Base-by-base conservation (phyloP, 1,140 invertebrate genomes). In the Trichomalopsis sarcophagae region DNA sequence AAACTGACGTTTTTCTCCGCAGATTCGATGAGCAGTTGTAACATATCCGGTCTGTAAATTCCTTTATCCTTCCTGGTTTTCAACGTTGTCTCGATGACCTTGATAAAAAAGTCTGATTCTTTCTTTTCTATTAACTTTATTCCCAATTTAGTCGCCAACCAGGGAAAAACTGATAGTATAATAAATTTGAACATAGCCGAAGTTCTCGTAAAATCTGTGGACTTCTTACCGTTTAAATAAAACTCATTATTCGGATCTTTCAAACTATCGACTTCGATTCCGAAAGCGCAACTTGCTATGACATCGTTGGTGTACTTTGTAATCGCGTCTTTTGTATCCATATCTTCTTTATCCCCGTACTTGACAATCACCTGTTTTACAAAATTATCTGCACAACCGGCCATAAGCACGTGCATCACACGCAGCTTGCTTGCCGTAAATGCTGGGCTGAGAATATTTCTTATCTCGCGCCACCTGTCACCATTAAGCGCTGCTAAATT, bases 351-450 rank as follows among this genome's bases (percentile, higher is more conserved):
- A 21, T 86, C 71, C 17, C 86, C 66, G 9, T 88, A 62, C 80
- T 88, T 85, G 27, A n/a, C 13, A 30, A 13, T 71, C 62, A 85
- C 17, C 71, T 81, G 21, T 9, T 81, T 86, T 0, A 87, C 87
- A 33, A 89, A 90, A 10, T 87, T 81, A n/a, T 86, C 23, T 1
- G 91, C 91, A 79, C 90, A 92, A 30, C 94, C 91, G 10, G 89
- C 87, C 89, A 95, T 94, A 10, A 95, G 81, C 2, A 87, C 87
- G 76, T 92, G 94, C 94, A 94, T 94, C 71, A 83, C 86, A 27
- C 93, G 91, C 94, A 95, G 95, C 89, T 95, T 95, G 30, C 93
- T 93, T 4, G 93, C 89, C 0, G 95, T 95, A 87, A 95, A 95
- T 0, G 94, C 93, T 9, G 95, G 95, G 55, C 94, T 94, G 10